Percentiles rank a stretch among this genome's conserved stretches.
Conservation (phyloP, 2,888 invertebrate species). For the Ennomos erosarius region DNA sequence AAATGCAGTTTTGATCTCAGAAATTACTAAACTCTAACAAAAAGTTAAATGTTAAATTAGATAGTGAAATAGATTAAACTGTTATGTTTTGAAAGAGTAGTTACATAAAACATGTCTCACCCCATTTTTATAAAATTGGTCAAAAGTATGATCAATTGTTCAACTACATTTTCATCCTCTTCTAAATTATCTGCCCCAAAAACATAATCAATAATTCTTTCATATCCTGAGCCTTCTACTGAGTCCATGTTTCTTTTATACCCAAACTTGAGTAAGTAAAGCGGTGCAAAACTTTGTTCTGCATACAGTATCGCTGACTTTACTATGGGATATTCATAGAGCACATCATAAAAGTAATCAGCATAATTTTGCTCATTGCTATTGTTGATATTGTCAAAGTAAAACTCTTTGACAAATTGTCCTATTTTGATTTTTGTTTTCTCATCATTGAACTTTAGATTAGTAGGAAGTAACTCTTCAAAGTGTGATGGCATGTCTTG, state of each 20-base stretch:
- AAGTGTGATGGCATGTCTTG: constrained; percentile 54
- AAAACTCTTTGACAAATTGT: constrained; percentile 65
- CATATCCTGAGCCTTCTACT: constrained; percentile 25
- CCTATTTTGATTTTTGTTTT: constrained; percentile 53
- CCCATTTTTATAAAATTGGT: constrained; percentile 69
- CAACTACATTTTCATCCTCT: constrained; percentile 42
- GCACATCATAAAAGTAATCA: constrained; percentile 66
- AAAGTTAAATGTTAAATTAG: too few species aligned
- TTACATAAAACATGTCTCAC: constrained; percentile 47
- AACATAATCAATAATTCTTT: constrained; percentile 56
- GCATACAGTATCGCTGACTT: constrained; percentile 64
- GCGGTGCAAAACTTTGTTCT: constrained; percentile 50
- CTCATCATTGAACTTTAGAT: constrained; percentile 59
- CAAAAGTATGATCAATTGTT: constrained; percentile 58
- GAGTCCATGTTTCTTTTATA: constrained; percentile 14
- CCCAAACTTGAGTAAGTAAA: constrained; percentile 65
- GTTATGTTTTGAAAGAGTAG: too few species aligned
- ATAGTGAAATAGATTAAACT: too few species aligned
- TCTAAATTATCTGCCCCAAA: constrained; percentile 43
- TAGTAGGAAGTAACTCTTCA: constrained; percentile 63
- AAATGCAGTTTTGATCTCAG: too few species aligned
- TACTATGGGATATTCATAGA: constrained; percentile 64
- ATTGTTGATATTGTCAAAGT: constrained; percentile 53
- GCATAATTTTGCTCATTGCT: constrained; percentile 51
- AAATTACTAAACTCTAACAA: too few species aligned